Percentiles rank a stretch among this genome's conserved stretches.
Conservation (phyloP, 2,888 invertebrate genomes). For the Frankliniella fusca region DNA sequence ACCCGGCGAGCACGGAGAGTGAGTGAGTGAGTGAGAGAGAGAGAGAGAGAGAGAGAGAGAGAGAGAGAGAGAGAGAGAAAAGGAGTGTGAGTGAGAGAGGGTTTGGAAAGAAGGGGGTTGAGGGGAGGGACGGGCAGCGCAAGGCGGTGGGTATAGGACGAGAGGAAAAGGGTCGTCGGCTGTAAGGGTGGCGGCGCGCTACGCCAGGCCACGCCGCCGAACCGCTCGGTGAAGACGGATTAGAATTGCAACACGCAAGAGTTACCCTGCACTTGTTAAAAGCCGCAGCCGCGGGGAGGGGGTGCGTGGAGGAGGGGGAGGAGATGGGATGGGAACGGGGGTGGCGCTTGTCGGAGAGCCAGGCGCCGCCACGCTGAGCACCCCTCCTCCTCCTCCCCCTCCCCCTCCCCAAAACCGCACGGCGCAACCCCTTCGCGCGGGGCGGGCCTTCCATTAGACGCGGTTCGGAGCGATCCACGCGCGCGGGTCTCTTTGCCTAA, state of each 20-base stretch:
- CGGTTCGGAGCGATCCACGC: background rate
- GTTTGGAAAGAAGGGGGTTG: background rate
- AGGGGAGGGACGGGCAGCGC: too few species aligned
- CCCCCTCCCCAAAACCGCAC: background rate
- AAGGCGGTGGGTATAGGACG: too few species aligned
- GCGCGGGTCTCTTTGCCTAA: slow-evolving; percentile 9
- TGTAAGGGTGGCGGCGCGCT: too few species aligned
- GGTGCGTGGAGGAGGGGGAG: background rate
- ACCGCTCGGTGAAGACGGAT: slow-evolving; percentile 9
- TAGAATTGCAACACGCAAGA: slow-evolving; percentile 24
- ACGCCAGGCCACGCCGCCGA: too few species aligned
- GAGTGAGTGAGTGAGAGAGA: too few species aligned
- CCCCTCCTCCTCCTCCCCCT: background rate
- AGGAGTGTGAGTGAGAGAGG: too few species aligned
- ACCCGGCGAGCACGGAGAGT: background rate
- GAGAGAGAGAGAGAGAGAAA: too few species aligned
- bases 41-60: too few species aligned
- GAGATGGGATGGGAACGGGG: background rate
- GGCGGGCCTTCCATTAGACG: background rate
- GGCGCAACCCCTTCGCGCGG: background rate
- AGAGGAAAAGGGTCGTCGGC: background rate
- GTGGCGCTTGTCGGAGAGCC: background rate
- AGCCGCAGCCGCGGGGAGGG: background rate
- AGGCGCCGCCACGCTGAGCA: background rate
- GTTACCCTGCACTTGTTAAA: slow-evolving; percentile 13